Percentiles rank a stretch among this genome's conserved stretches.
phyloP scores from a whole-genome alignment of 2,113 vertebrate genomes.

The Upupa epops region DNA sequence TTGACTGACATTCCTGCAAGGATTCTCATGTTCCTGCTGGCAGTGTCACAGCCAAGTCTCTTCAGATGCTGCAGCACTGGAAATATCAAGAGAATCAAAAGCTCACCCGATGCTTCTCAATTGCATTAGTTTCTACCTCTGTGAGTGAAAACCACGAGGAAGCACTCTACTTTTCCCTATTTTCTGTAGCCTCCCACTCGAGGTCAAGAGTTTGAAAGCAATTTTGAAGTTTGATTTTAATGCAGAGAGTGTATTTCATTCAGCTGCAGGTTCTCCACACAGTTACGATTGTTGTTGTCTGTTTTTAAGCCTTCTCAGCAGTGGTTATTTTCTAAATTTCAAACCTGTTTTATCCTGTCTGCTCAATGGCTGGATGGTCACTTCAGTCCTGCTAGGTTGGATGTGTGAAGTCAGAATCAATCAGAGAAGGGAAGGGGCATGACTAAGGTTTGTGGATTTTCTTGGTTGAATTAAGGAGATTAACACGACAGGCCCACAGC shows the following conservation, averaged over 20 bases:
- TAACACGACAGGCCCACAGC: too few species aligned
- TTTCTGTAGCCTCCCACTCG: background rate
- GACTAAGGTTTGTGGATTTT: too few species aligned
- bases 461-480: too few species aligned
- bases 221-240: background rate
- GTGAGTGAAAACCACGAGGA: background rate
- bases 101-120: background rate
- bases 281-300: background rate
- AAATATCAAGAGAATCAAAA: background rate
- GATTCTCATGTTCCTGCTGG: background rate
- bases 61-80: background rate
- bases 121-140: background rate
- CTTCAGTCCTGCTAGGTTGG: background rate
- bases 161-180: background rate
- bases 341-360: background rate
- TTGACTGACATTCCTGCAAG: background rate
- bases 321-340: background rate
- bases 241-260: background rate
- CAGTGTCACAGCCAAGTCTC: background rate
- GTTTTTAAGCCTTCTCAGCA: background rate
- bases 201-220: background rate
- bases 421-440: too few species aligned
- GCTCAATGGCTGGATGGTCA: background rate
- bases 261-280: background rate
- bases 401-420: background rate